These are phyloP conservation scores for Egretta garzetta DNA, from an alignment of 2,113 vertebrate species.

Conservation along the genomic window DNA sequence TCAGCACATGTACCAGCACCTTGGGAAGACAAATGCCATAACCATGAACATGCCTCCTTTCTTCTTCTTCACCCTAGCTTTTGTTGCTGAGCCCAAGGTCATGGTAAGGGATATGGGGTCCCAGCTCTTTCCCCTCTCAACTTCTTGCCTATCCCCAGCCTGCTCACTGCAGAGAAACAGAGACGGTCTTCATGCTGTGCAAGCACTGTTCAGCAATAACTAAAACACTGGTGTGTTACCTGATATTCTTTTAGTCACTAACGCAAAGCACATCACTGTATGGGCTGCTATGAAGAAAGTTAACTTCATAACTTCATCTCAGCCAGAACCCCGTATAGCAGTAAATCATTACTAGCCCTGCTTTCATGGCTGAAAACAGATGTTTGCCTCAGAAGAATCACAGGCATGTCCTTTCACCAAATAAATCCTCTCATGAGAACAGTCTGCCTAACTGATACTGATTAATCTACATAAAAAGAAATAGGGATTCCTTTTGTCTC, in stretches of 20 bases:
- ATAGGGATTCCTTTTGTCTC: neutral
- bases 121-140: neutral
- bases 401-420: neutral
- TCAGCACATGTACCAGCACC: neutral
- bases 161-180: neutral
- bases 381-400: neutral
- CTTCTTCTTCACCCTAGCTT: neutral
- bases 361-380: neutral
- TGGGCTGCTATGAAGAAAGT: neutral
- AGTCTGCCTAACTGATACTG: neutral
- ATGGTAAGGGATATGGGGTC: neutral
- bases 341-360: neutral
- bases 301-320: accelerated
- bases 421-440: neutral
- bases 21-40: neutral
- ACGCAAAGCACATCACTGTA: accelerated
- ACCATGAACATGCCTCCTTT: accelerated
- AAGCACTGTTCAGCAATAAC: neutral
- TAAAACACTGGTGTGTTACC: neutral
- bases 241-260: neutral
- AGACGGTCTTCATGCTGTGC: neutral
- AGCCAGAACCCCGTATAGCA: neutral
- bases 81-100: neutral
- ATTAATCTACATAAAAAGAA: neutral
- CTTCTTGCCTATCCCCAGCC: accelerated